Conservation (phyloP, 2,888 invertebrate genomes). For the Brachypalpus laphriformis region DNA sequence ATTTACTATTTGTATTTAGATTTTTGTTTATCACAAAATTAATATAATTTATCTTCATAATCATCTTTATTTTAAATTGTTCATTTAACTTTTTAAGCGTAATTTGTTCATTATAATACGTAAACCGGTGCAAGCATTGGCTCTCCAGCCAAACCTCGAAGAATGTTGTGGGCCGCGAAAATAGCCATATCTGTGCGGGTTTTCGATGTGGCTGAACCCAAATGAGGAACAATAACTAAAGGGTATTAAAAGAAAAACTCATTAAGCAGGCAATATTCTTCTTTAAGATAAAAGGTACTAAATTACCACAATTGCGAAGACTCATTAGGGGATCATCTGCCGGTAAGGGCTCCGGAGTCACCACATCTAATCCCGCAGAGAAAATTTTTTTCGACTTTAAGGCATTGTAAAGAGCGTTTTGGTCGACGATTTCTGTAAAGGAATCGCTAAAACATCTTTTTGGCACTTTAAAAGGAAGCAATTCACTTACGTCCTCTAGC, state of each 20-base stretch:
- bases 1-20: no score
- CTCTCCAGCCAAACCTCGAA: constrained; percentile 88
- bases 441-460: not conserved
- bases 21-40: no score
- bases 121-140: constrained; percentile 87
- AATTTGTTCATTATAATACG: constrained; percentile 71
- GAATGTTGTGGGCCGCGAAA: constrained; percentile 91
- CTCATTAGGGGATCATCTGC: constrained; percentile 89
- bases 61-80: no score
- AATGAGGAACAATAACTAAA: constrained; percentile 92
- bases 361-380: constrained; percentile 96
- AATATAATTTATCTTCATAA: no score
- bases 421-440: constrained; percentile 87
- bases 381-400: constrained; percentile 89
- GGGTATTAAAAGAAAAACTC: not conserved
- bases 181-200: constrained; percentile 91
- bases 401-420: constrained; percentile 91
- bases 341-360: constrained; percentile 94
- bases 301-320: constrained; percentile 91
- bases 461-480: not conserved
- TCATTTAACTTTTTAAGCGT: not conserved
- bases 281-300: no score
- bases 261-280: not conserved
- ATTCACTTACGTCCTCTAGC: constrained; percentile 29
- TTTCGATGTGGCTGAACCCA: constrained; percentile 92